These are phyloP conservation scores for Dendrolimus pini DNA, from an alignment of 2,888 invertebrate genomes.

Conservation along the genomic window DNA sequence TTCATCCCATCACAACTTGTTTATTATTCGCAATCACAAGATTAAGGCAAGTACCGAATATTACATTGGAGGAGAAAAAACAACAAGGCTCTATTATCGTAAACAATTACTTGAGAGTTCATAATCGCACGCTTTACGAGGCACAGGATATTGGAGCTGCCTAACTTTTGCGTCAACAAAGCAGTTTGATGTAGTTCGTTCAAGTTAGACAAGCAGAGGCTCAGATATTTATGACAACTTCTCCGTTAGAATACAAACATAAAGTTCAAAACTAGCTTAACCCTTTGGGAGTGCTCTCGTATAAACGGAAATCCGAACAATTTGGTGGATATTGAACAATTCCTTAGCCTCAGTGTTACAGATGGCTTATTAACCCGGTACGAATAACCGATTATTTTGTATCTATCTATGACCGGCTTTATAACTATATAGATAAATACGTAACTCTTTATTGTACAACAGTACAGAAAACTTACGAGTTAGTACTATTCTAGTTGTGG, in stretches of 20 bases:
- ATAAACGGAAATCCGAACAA: slow-evolving; percentile 53
- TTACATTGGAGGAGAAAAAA: slow-evolving; percentile 10
- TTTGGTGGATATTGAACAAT: slow-evolving; percentile 49
- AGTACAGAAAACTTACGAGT: too few relatives aligned
- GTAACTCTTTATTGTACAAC: too few relatives aligned
- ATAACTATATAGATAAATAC: too few relatives aligned
- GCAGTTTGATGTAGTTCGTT: slow-evolving; percentile 57
- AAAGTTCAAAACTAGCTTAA: slow-evolving; percentile 59
- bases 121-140: slow-evolving; percentile 39
- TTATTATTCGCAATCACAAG: not conserved
- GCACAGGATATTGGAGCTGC: slow-evolving; percentile 49
- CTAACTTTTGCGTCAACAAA: slow-evolving; percentile 57
- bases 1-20: not conserved
- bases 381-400: not conserved
- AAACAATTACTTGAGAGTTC: slow-evolving; percentile 36
- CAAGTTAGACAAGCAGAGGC: slow-evolving; percentile 50
- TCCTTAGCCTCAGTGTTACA: slow-evolving; percentile 25
- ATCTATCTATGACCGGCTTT: not conserved
- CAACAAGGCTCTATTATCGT: slow-evolving; percentile 22
- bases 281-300: slow-evolving; percentile 51
- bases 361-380: slow-evolving; percentile 16
- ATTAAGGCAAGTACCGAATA: not conserved
- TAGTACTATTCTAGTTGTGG: too few relatives aligned
- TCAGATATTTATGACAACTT: slow-evolving; percentile 64
- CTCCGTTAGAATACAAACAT: slow-evolving; percentile 54